Conservation (phyloP, 2,888 invertebrate genomes). For the Neoascia interrupta region DNA sequence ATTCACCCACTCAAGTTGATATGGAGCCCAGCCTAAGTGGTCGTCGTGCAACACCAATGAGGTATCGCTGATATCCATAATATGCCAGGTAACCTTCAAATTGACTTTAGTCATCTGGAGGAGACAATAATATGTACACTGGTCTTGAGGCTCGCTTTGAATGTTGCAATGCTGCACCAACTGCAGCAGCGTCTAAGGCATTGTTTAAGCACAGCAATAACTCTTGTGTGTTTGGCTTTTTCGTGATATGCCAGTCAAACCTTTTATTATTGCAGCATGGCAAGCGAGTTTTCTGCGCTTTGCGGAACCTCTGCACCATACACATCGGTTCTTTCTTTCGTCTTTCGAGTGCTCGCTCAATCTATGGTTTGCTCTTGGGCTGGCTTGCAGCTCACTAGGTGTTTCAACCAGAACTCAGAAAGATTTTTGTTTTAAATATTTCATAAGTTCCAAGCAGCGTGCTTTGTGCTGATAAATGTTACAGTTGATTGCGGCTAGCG, state of each 20-base stretch:
- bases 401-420: conserved; percentile 40
- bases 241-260: conserved; percentile 69
- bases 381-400: conserved; percentile 29
- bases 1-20: conserved; percentile 45
- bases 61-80: conserved; percentile 12
- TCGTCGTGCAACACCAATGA: conserved; percentile 33
- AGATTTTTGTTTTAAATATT: conserved; percentile 49
- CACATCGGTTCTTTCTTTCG: not conserved
- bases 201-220: conserved; percentile 61
- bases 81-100: conserved; percentile 59
- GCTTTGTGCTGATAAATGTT: conserved; percentile 56
- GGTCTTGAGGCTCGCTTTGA: conserved; percentile 23
- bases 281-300: conserved; percentile 13
- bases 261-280: conserved; percentile 55
- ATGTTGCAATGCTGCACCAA: conserved; percentile 34
- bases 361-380: conserved; percentile 8
- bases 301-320: not conserved
- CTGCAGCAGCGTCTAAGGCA: conserved; percentile 33
- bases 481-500: conserved; percentile 40
- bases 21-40: conserved; percentile 11
- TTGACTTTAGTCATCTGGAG: conserved; percentile 53
- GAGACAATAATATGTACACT: conserved; percentile 7
- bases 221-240: conserved; percentile 47
- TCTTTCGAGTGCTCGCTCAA: too few species aligned
- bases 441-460: conserved; percentile 56